phyloP scores from a whole-genome alignment of 1,140 invertebrate genomes.

The Epicauta chinensis region DNA sequence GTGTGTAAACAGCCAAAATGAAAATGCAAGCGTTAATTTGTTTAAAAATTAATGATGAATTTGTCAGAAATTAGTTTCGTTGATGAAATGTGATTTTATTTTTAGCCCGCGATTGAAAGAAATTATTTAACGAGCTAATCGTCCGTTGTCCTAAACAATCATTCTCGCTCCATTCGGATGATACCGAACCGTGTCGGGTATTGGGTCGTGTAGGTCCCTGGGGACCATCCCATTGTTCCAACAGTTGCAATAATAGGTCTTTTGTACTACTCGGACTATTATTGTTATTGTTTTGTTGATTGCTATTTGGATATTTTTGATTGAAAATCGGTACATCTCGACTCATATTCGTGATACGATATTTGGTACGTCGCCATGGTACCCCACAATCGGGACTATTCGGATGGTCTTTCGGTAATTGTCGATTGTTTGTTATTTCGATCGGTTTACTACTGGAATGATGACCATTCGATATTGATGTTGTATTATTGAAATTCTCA shows the following conservation, averaged over 20 bases:
- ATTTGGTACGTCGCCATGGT: slow-evolving; percentile 54
- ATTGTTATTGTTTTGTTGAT: slow-evolving; percentile 14
- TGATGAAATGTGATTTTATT: slow-evolving; percentile 44
- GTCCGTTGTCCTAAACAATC: slow-evolving; percentile 51
- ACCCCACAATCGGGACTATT: slow-evolving; percentile 32
- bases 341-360: slow-evolving; percentile 51
- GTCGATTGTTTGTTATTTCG: not conserved
- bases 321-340: slow-evolving; percentile 51
- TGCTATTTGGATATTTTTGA: no score
- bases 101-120: slow-evolving; percentile 56
- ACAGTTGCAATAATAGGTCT: slow-evolving; percentile 61
- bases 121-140: slow-evolving; percentile 61
- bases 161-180: slow-evolving; percentile 50
- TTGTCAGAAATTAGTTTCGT: slow-evolving; percentile 17
- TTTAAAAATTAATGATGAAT: slow-evolving; percentile 1
- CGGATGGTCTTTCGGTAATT: slow-evolving; percentile 20
- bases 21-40: slow-evolving; percentile 12
- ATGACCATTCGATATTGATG: not conserved
- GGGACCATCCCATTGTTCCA: slow-evolving; percentile 62
- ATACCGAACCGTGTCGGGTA: slow-evolving; percentile 50
- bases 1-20: slow-evolving; percentile 8
- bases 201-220: slow-evolving; percentile 42
- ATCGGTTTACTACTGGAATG: not conserved
- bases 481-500: not conserved
- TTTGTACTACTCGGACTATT: slow-evolving; percentile 58